Conservation (phyloP, 2,797 vertebrate species). For the Tragopan temminckii region DNA sequence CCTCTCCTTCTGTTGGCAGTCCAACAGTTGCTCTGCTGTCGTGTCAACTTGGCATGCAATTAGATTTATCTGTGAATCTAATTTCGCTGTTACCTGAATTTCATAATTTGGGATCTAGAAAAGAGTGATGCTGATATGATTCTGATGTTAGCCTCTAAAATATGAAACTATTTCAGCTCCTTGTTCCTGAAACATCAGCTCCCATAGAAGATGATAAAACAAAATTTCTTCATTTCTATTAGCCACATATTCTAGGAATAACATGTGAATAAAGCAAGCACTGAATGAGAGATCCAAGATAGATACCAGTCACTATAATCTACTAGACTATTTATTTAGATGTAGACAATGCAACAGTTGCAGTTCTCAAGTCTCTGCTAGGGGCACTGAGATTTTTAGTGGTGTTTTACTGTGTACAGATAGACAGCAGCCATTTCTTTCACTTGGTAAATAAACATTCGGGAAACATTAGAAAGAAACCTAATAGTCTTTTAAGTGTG, state of each 20-base stretch:
- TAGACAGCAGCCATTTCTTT: background rate
- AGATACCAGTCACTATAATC: background rate
- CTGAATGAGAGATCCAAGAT: background rate
- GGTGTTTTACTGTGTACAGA: background rate
- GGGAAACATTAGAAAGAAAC: background rate
- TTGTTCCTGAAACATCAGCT: background rate
- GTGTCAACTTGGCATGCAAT: background rate
- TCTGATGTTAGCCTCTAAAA: background rate
- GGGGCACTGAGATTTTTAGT: background rate
- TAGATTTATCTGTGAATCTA: background rate
- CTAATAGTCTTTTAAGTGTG: background rate
- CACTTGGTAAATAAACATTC: background rate
- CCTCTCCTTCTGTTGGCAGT: background rate
- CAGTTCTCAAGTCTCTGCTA: background rate
- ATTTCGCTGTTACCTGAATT: slow-evolving; percentile 22
- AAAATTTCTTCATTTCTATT: background rate
- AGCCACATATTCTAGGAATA: background rate
- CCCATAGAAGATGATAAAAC: background rate
- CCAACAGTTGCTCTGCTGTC: background rate
- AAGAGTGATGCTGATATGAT: background rate
- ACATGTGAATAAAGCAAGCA: background rate
- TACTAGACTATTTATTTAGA: background rate
- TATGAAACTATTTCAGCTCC: background rate
- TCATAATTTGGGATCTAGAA: background rate
- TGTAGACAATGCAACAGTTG: background rate